Evolutionary conservation across 2,113 vertebrate species (phyloP), one percentile per base, ranked within the genome.

Genomic region (Paradisaea rubra): DNA sequence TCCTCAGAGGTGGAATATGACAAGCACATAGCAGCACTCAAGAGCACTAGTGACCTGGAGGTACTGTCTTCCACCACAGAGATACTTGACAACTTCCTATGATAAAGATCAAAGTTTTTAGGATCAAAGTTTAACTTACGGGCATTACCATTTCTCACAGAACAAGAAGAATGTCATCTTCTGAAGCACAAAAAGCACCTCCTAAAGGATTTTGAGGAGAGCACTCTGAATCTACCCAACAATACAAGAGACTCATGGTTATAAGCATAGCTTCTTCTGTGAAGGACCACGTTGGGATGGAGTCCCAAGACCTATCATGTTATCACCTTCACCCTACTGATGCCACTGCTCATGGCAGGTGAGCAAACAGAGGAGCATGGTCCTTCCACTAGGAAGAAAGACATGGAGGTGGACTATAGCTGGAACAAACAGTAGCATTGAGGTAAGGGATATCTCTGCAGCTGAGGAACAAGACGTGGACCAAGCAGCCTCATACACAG

Each of bases 391-490:
- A 81, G 45, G n/a, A 41, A 84, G 22, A 30, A 64, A 53, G 39
- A 49, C 35, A 64, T 0, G 1, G 39, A 31, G 24, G 23, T 3
- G 7, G 37, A 28, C 16, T 23, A 11, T 0, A 47, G 60, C 45
- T 60, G 68, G 56, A 84, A 59, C 18, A 16, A 89, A 47, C 8
- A 42, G 25, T 4, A 54, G 8, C 21, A 39, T 1, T 4, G 1
- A 74, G 30, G 35, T 31, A 93, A 72, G 76, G 60, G 19, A 20
- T 28, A 33, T 15, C 18, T 85, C 47, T 76, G 27, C 52, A 81
- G 35, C 39, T 66, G 57, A 84, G 60, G 35, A 79, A 42, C 9
- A 28, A 17, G 24, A 37, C 0, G 3, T 30, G 0, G 3, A 39
- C 10, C 12, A 74, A 64, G 31, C 11, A 59, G 37, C 49, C 39